phyloP scores from a whole-genome alignment of 2,888 invertebrate genomes.

The Hirtodrosophila alboralis region DNA sequence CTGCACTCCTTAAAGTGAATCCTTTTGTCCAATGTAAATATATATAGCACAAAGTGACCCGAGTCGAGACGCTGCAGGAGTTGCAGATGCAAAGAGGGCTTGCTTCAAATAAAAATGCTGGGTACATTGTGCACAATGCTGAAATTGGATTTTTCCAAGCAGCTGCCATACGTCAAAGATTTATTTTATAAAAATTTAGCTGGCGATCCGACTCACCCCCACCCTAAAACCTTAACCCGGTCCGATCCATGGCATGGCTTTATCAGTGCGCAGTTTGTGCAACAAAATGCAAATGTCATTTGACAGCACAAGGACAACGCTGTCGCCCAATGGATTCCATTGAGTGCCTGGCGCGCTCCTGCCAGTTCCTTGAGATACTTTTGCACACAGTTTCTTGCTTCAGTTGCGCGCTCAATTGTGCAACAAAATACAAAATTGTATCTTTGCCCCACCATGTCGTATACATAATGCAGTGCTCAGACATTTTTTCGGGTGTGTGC shows the following conservation, averaged over 20 bases:
- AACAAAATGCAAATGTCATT: constrained; percentile 53
- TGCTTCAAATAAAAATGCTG: constrained; percentile 65
- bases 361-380: constrained; percentile 38
- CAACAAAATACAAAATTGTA: constrained; percentile 72
- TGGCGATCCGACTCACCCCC: constrained; percentile 6
- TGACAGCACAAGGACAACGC: constrained; percentile 55
- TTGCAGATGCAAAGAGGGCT: constrained; percentile 19
- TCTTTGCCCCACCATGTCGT: constrained; percentile 35
- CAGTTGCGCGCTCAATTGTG: constrained; percentile 77
- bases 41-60: constrained; percentile 18
- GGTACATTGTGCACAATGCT: constrained; percentile 33
- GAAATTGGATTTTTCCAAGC: constrained; percentile 69
- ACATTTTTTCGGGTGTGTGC: background rate
- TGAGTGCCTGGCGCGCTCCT: constrained; percentile 50
- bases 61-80: constrained; percentile 16
- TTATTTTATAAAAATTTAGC: constrained; percentile 54
- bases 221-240: background rate
- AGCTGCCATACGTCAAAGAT: constrained; percentile 63
- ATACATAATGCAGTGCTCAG: constrained; percentile 54
- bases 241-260: constrained; percentile 37
- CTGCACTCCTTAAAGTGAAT: constrained; percentile 52
- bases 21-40: constrained; percentile 43
- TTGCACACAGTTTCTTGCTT: constrained; percentile 56
- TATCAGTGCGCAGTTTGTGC: constrained; percentile 46
- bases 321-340: constrained; percentile 63